Evolutionary conservation across 2,888 invertebrate species (phyloP), one percentile per base, ranked within the genome.

Genomic region (Chouioia cunea): DNA sequence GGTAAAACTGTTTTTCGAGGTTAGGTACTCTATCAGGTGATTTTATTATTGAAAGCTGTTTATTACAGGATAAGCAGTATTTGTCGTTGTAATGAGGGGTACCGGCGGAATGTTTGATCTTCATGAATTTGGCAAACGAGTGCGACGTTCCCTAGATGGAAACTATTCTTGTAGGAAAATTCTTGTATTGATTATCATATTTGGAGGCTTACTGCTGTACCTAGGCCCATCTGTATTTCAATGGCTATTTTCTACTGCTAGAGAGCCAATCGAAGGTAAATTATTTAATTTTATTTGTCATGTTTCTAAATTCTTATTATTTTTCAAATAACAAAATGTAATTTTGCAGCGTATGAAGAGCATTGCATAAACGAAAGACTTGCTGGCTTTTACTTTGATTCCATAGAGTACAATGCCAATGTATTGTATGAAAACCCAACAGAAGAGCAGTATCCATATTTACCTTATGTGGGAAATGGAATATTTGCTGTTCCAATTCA

Each of bases 391-490:
- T 88, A 90, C 76, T 83, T 88, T 6, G 89, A 91, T 78, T 85
- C 89, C 36, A 84, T 85, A n/a, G 90, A 91, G 73, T 91, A 90
- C 80, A 92, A 93, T 81, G 91, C 90, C 10, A 91, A 91, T 80
- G 86, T 93, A 74, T 86, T 90, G 72, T 91, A 91, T 79, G 87
- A 89, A 65, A 85, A 86, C 47, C 87, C 89, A 4, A 86, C 87
- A 4, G 85, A 88, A 3, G 86, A 87, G 16, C 90, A 90, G 77
- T 88, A 89, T 53, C 87, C 89, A 75, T 92, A 90, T 79, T 88
- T 93, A 82, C 92, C 93, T 77, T 93, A 92, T 79, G 88, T 92
- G 70, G 94, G 93, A 14, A 94, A 94, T 85, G 94, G 94, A 0
- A 86, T 91, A 71, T 86, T 93, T 73, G 93, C 93, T 0, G 78